Evolutionary conservation across 2,888 invertebrate genomes (phyloP).

Genomic region (Pelosia muscerda): DNA sequence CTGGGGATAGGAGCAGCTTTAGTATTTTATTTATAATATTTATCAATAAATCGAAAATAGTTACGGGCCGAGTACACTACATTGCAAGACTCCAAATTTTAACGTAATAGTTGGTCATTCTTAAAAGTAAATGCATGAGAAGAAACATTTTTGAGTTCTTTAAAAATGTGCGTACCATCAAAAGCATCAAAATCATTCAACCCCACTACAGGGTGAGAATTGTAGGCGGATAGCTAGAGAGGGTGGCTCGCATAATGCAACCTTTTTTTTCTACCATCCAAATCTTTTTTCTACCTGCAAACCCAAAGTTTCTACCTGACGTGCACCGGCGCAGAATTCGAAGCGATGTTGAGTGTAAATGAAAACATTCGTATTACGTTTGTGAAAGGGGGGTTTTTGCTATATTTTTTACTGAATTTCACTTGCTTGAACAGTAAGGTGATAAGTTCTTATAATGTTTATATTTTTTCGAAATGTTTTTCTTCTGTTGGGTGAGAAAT

Average conservation of each 20-base stretch:
- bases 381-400: slow-evolving; percentile 76
- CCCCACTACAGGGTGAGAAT: slow-evolving; percentile 60
- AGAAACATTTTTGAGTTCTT: background rate
- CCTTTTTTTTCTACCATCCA: slow-evolving; percentile 78
- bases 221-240: slow-evolving; percentile 76
- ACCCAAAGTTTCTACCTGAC: slow-evolving; percentile 79
- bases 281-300: slow-evolving; percentile 85
- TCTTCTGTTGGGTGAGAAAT: background rate
- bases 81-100: background rate
- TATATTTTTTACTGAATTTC: slow-evolving; percentile 78
- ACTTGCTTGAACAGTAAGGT: slow-evolving; percentile 73
- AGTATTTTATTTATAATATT: background rate
- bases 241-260: slow-evolving; percentile 83
- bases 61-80: background rate
- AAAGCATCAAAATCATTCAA: slow-evolving; percentile 45
- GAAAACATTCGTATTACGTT: slow-evolving; percentile 66
- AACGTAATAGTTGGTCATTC: background rate
- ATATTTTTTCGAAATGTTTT: slow-evolving; percentile 51
- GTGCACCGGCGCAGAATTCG: slow-evolving; percentile 77
- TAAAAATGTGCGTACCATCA: background rate
- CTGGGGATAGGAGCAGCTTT: background rate
- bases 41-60: background rate
- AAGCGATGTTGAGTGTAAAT: slow-evolving; percentile 68
- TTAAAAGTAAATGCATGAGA: no score
- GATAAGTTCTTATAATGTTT: slow-evolving; percentile 74